Evolutionary conservation across 2,797 vertebrate species (phyloP), one percentile per base, ranked within the genome.

Genomic region (Menidia menidia): DNA sequence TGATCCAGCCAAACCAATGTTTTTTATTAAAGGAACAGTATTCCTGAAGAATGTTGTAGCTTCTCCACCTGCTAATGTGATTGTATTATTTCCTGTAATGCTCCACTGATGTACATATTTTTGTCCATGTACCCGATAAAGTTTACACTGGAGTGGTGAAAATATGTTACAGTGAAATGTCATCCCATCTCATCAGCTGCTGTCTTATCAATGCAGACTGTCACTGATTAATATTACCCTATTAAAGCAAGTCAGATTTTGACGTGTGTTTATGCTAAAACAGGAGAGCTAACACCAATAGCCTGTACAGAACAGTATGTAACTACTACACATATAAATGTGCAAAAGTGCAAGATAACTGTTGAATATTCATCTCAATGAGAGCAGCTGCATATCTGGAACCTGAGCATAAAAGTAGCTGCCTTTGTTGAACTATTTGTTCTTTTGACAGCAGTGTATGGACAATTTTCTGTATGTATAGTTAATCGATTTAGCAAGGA

Each of bases 321-420:
- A 54, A 72, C 31, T 71, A 63, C 61, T 67, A 45, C 58, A 60
- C 73, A n/a, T 73, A 43, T 48, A 58, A 60, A 47, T 56, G 14
- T 48, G 48, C n/a, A n/a, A n/a, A n/a, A 39, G 61, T 4, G 6
- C 19, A 33, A 47, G 43, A 68, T 52, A 7, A 50, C 25, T 57
- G 60, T 73, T 25, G 50, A 64, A 41, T 50, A 57, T 62, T 72
- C 16, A 51, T 41, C 32, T 82, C 15, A 42, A 10, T 59, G 16
- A 61, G 51, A 71, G 77, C 64, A 75, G 58, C 32, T 75, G 61
- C 53, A n/a, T 59, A 52, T 61, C 16, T 57, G 73, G 48, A 12
- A 30, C 50, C 14, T 30, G 15, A 67, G 6, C 11, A 58, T 39
- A 50, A 61, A 12, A 42, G 0, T 45, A 11, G 13, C 32, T 39